Evolutionary conservation across 2,113 vertebrate genomes (phyloP).

Genomic region (Mionectes macconnelli): DNA sequence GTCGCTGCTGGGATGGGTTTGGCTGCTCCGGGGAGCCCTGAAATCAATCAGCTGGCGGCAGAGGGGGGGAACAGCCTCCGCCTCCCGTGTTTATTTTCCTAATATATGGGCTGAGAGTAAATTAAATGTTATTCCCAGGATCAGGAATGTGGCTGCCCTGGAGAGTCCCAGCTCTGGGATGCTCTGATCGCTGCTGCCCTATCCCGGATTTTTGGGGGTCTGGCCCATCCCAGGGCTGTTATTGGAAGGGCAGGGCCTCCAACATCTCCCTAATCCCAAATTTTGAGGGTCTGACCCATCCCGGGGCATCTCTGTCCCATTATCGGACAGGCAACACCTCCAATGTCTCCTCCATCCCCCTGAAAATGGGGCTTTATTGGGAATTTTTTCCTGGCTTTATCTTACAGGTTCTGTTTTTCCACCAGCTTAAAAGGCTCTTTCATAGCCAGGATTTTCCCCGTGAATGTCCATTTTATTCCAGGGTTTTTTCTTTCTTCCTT

Average conservation of each 20-base stretch:
- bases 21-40: neutral
- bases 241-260: neutral
- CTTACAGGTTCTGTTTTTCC: conserved; percentile 28
- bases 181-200: neutral
- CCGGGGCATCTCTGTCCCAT: neutral
- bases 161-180: neutral
- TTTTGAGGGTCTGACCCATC: neutral
- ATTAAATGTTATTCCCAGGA: neutral
- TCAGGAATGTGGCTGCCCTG: neutral
- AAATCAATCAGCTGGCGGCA: neutral
- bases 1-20: neutral
- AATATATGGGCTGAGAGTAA: neutral
- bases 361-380: neutral
- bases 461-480: conserved; percentile 41
- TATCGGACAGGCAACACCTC: neutral
- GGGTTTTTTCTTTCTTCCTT: neutral
- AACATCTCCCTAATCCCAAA: neutral
- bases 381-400: conserved; percentile 49
- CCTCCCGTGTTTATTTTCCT: neutral
- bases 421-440: conserved; percentile 31
- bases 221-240: neutral
- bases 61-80: neutral
- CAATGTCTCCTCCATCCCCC: rapidly evolving
- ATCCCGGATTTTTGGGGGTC: neutral
- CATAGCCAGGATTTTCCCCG: conserved; percentile 32